Percentiles rank a stretch among this genome's conserved stretches.
phyloP scores from a whole-genome alignment of 53 echinoderm and acorn worm genomes.

The Apostichopus leukothele region DNA sequence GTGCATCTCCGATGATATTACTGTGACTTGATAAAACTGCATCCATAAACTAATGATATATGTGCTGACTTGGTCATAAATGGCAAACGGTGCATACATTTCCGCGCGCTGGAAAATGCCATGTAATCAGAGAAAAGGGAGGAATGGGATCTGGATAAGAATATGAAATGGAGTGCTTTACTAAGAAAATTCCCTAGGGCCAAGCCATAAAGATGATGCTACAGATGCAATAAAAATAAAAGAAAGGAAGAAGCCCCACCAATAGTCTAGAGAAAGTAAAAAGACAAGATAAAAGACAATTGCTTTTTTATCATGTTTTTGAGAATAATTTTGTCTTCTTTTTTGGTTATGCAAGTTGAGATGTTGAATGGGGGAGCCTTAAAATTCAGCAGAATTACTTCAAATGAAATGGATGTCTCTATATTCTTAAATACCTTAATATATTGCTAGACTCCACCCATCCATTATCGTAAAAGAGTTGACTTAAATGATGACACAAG shows the following conservation, averaged over 20 bases:
- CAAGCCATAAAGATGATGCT: background rate
- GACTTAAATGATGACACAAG: no score
- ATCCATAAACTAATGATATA: background rate
- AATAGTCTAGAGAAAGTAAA: background rate
- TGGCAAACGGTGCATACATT: background rate
- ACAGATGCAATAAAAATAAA: background rate
- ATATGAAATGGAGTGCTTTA: background rate
- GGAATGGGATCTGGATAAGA: background rate
- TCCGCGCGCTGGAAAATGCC: background rate
- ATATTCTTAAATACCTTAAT: no score
- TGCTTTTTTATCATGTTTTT: no score
- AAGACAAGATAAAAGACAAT: background rate
- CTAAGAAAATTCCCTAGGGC: background rate
- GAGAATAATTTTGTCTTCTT: background rate
- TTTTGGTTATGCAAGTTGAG: background rate
- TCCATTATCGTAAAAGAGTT: no score
- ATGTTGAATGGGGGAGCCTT: background rate
- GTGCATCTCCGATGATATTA: background rate
- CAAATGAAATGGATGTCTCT: no score
- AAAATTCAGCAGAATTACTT: no score
- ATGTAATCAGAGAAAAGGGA: conserved; percentile 8
- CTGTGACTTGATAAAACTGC: background rate
- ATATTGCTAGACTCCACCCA: no score
- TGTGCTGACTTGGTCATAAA: conserved; percentile 1
- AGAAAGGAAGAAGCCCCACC: background rate